Conservation (phyloP, 2,888 invertebrate genomes). For the Scotopteryx bipunctaria region DNA sequence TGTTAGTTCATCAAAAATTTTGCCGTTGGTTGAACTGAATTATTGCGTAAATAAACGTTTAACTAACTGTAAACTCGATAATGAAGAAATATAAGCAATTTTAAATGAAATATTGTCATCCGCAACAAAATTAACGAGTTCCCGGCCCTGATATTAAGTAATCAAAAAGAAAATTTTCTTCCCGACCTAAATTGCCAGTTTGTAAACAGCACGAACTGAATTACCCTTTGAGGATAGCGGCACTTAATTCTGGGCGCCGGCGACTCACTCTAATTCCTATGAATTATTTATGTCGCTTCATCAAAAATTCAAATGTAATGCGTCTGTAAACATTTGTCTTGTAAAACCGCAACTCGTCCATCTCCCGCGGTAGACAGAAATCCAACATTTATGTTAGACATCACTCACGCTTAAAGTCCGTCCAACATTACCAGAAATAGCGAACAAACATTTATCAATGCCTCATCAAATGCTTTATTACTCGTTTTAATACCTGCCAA, state of each 20-base stretch:
- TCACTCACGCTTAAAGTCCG: slow-evolving; percentile 29
- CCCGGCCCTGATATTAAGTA: slow-evolving; percentile 42
- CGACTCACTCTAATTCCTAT: slow-evolving; percentile 35
- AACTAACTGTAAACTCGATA: not conserved
- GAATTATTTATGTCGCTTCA: slow-evolving; percentile 41
- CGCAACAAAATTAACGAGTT: slow-evolving; percentile 41
- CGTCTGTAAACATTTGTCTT: slow-evolving; percentile 35
- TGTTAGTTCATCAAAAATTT: no score
- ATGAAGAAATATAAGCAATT: slow-evolving; percentile 39
- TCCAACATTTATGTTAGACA: slow-evolving; percentile 33
- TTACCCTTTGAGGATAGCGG: slow-evolving; percentile 30
- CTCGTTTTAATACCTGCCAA: slow-evolving; percentile 9
- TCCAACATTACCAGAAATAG: slow-evolving; percentile 21
- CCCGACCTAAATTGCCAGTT: slow-evolving; percentile 36
- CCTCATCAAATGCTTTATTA: slow-evolving; percentile 25
- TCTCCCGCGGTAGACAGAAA: slow-evolving; percentile 2
- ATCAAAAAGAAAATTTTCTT: slow-evolving; percentile 41
- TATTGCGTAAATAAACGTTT: no score
- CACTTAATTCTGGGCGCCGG: slow-evolving; percentile 26
- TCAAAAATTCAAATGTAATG: slow-evolving; percentile 39
- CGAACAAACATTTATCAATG: slow-evolving; percentile 29
- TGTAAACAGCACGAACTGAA: slow-evolving; percentile 39
- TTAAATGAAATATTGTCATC: slow-evolving; percentile 39
- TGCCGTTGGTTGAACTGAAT: no score
- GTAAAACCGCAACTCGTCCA: slow-evolving; percentile 11